phyloP scores from a whole-genome alignment of 1,140 invertebrate genomes.

The Phymorhynchus buccinoides region DNA sequence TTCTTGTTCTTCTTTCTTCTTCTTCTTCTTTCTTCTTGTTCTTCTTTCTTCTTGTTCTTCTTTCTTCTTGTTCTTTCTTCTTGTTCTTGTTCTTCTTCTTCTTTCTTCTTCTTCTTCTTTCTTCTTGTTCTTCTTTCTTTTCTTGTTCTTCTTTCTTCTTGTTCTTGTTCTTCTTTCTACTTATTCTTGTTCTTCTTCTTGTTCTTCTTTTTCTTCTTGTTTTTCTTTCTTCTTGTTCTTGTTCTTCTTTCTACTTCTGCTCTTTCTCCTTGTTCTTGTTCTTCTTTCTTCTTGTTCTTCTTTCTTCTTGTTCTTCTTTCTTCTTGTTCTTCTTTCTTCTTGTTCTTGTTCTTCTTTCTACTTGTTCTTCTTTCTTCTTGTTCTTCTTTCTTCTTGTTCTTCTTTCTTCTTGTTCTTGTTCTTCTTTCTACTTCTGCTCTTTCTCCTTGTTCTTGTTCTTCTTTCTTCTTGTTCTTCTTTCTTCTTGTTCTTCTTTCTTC shows the following conservation, averaged over 20 bases:
- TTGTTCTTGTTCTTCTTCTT: not conserved
- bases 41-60: not conserved
- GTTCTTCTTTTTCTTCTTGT: too few species aligned
- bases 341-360: not conserved
- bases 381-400: not conserved
- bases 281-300: too few species aligned
- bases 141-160: too few species aligned
- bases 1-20: not conserved
- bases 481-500: not conserved
- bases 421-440: not conserved
- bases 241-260: too few species aligned
- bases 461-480: not conserved
- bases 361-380: not conserved
- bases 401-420: not conserved
- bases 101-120: not conserved
- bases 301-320: too few species aligned
- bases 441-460: not conserved
- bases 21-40: not conserved
- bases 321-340: not conserved
- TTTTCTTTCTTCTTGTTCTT: too few species aligned
- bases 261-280: too few species aligned
- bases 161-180: too few species aligned
- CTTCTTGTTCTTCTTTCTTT: too few species aligned
- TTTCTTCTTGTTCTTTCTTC: not conserved
- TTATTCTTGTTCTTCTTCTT: too few species aligned